These are phyloP conservation scores for Drosophila rhopaloa DNA, from an alignment of 1,140 invertebrate genomes.

Conservation along the genomic window DNA sequence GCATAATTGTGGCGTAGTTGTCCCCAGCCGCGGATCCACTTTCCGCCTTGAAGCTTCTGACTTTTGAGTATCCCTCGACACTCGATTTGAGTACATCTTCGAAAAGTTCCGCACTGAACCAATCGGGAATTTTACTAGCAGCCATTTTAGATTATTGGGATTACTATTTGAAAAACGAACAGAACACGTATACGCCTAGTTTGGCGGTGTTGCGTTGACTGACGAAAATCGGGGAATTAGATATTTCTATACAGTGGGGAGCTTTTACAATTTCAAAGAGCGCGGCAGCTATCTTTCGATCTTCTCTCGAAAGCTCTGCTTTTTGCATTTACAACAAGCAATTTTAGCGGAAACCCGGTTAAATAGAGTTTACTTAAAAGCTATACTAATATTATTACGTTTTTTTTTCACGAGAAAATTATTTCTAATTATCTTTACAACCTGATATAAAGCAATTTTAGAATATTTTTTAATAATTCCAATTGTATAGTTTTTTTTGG, in stretches of 20 bases:
- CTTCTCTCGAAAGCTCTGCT: slow-evolving; percentile 9
- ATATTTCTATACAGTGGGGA: slow-evolving; percentile 10
- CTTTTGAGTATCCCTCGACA: slow-evolving; percentile 54
- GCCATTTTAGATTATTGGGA: slow-evolving; percentile 28
- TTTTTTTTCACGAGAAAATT: too few species aligned
- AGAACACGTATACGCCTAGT: slow-evolving; percentile 4
- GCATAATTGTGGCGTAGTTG: slow-evolving; percentile 64
- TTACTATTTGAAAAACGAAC: not conserved
- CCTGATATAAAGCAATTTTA: too few species aligned
- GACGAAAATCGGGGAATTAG: slow-evolving; percentile 14
- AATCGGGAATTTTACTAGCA: slow-evolving; percentile 48
- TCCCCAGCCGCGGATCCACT: slow-evolving; percentile 53
- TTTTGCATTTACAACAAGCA: not conserved
- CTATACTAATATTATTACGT: too few species aligned
- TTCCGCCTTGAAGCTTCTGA: slow-evolving; percentile 53
- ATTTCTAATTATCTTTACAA: too few species aligned
- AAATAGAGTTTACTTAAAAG: too few species aligned
- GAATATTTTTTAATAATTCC: too few species aligned
- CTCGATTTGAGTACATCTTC: slow-evolving; percentile 52
- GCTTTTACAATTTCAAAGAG: slow-evolving; percentile 17
- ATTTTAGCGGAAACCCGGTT: too few species aligned
- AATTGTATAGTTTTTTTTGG: too few species aligned
- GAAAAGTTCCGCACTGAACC: slow-evolving; percentile 57
- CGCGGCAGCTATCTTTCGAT: not conserved
- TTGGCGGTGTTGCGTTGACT: slow-evolving; percentile 4